Evolutionary conservation across 1,140 invertebrate species (phyloP), one percentile per base, ranked within the genome.

Genomic region (Drosophila pachea): DNA sequence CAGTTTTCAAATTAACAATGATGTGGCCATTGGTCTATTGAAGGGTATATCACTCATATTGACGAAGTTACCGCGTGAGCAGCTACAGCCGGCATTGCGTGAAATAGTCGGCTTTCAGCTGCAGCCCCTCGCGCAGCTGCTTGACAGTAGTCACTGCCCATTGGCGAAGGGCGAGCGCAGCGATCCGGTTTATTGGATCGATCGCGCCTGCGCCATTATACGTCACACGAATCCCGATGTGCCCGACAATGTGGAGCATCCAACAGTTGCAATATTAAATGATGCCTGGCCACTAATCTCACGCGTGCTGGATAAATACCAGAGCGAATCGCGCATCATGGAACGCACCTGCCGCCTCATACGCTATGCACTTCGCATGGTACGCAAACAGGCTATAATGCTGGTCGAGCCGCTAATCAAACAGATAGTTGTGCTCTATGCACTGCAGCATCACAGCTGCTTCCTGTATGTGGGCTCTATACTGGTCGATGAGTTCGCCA

Each of bases 401-500:
- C 91, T 99, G 48, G 91, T 99, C 47, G 93, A 95, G 64, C 93
- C 94, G 43, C 90, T 99, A 56, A 95, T 97, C 36, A 92, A 94
- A 89, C 95, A 97, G 93, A 96, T 99, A 87, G 94, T 97, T 0
- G 89, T 91, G 43, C 91, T 98, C n/a, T 99, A 99, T 90, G 90
- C 92, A 14, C 72, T 91, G 14, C 93, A 96, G 89, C 93, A 95
- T 72, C 97, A 99, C 90, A 98, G 97, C 54, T 99, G 97, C 90
- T 96, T 98, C 88, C 92, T 99, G 4, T 99, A 99, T 88, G 91
- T 99, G 52, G 96, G 95, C 6, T 97, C 96, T 72, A 97, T 99
- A 82, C 90, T 99, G 45, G 97, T 99, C 8, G 97, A 99, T 90
- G 97, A 98, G 90, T 98, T 97, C 89, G 96, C 94, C 2, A 87